Evolutionary conservation across 92 coral and sea anemone genomes (phyloP).

Genomic region (Siderastrea siderea): DNA sequence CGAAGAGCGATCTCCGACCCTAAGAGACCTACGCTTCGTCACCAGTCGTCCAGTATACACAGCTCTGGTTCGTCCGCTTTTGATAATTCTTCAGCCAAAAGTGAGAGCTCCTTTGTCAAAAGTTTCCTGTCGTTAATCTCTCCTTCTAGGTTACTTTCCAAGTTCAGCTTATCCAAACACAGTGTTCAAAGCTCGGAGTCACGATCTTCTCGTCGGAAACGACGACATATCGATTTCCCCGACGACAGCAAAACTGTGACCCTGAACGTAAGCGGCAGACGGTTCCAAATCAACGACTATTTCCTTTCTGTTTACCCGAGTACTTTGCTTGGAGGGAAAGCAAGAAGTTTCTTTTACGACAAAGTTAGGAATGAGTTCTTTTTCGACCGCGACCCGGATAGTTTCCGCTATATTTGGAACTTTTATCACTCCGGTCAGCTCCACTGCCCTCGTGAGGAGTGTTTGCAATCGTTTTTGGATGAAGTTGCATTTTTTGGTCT

Average conservation of each 20-base stretch:
- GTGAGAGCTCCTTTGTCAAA: slow-evolving; percentile 28
- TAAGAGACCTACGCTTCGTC: background rate
- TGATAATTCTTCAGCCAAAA: slow-evolving; percentile 18
- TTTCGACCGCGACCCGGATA: slow-evolving; percentile 90
- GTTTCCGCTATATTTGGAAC: slow-evolving; percentile 87
- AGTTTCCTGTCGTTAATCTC: slow-evolving; percentile 75
- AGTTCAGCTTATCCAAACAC: slow-evolving; percentile 28
- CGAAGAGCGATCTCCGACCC: background rate
- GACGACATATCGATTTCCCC: slow-evolving; percentile 71
- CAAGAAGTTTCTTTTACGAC: slow-evolving; percentile 66
- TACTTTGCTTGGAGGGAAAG: slow-evolving; percentile 78
- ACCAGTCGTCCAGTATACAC: slow-evolving; percentile 1
- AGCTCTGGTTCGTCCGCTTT: slow-evolving; percentile 37
- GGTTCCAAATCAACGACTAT: slow-evolving; percentile 75
- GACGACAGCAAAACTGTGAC: slow-evolving; percentile 67
- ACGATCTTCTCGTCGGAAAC: slow-evolving; percentile 31
- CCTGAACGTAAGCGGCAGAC: slow-evolving; percentile 81
- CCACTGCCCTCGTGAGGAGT: slow-evolving; percentile 87
- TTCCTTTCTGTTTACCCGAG: slow-evolving; percentile 82
- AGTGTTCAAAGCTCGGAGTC: slow-evolving; percentile 55
- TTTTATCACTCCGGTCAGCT: slow-evolving; percentile 85
- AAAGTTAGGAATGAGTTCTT: slow-evolving; percentile 66
- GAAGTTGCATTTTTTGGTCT: slow-evolving; percentile 82
- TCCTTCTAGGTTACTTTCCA: slow-evolving; percentile 59
- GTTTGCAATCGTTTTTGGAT: slow-evolving; percentile 78